Evolutionary conservation across 2,113 vertebrate species (phyloP).

Genomic region (Aegithalos caudatus): DNA sequence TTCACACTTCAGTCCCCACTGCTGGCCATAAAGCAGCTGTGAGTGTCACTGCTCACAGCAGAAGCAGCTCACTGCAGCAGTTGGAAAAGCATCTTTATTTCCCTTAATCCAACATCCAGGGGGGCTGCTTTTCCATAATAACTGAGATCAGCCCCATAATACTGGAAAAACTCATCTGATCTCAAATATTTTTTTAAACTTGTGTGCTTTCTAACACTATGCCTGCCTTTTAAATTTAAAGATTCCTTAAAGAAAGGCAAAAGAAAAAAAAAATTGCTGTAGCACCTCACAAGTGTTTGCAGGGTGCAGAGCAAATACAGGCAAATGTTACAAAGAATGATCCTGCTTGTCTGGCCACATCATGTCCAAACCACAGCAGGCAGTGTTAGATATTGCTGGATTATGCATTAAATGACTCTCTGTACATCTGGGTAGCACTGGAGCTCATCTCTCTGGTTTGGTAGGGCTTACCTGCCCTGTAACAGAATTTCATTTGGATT

Average conservation of each 20-base stretch:
- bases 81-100: not conserved
- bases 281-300: not conserved
- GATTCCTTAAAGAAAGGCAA: not conserved
- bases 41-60: not conserved
- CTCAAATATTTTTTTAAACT: not conserved
- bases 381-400: not conserved
- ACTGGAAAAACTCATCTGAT: not conserved
- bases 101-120: not conserved
- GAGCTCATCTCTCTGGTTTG: not conserved
- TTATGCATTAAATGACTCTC: not conserved
- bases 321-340: not conserved
- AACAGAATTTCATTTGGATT: not conserved
- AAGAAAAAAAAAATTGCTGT: not conserved
- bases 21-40: not conserved
- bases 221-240: not conserved
- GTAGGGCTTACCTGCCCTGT: not conserved
- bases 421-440: not conserved
- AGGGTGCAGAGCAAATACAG: not conserved
- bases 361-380: not conserved
- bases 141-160: not conserved
- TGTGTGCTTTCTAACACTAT: not conserved
- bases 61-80: not conserved
- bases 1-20: not conserved
- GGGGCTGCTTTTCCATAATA: not conserved
- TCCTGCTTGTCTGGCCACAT: not conserved